Base-by-base conservation (phyloP, 1,140 invertebrate species). In the Hylaeus anthracinus region DNA sequence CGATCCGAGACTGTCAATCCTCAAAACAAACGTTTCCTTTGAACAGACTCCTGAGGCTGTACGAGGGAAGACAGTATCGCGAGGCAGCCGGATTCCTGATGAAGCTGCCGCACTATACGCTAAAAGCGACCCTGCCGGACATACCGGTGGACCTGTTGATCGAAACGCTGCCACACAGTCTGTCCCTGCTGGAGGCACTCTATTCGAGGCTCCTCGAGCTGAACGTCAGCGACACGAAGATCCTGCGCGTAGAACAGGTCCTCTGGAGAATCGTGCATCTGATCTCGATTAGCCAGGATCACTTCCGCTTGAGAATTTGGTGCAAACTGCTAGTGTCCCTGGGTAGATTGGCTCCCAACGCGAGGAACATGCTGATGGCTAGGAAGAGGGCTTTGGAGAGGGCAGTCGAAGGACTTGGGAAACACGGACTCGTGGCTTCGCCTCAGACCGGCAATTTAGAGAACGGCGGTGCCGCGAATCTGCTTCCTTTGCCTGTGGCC, bases 141-240 rank as follows among this genome's bases (percentile, higher is more conserved):
- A 93, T 99, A 74, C 98, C 98, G 0, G 94, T 98, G 37, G 98
- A 98, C 90, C 93, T 98, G 83, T 95, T 98, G 84, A 95, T 98
- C 43, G 97, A 98, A 85, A 95, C 97, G 3, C 94, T 98, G 92
- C 98, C 98, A 2, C 96, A 97, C 90, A 97, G 96, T 67, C 95
- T 98, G 1, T 96, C 97, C 81, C 94, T 98, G 58, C 92, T 99
- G 64, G 98, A 98, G 91, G 97, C 97, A 0, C 94, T 98, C 1
- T 97, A 98, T 61, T 81, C 79, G 5, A 75, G 90, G 63, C 70
- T 90, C 1, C 73, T 85, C 37, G 90, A 92, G 26, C 69, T 92
- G n/a, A 77, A 86, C 37, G 60, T 90, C 15, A 90, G 89, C 65
- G 91, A 90, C 15, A 84, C 90, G 9, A 93, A 94, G 79, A 90